Base-by-base conservation (phyloP, 2,113 vertebrate genomes). In the Oxyura jamaicensis region DNA sequence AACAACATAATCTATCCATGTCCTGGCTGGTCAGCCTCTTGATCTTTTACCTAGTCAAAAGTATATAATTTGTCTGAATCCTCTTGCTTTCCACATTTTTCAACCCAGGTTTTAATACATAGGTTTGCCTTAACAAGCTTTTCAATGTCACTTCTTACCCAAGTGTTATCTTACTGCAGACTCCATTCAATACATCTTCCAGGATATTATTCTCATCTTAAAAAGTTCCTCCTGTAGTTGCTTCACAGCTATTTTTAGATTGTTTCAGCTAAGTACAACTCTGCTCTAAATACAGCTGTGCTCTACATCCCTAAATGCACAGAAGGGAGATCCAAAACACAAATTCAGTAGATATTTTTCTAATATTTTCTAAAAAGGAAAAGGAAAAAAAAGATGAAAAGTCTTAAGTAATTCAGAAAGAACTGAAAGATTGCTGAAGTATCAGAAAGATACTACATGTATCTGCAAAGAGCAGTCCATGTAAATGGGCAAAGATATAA, bases 41-140 rank as follows among this genome's bases (percentile, higher is more conserved):
- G 82, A 81, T 68, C 42, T 55, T 83, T 88, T 80, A 60, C 42
- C 13, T 67, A 52, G 52, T 39, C 46, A 86, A 88, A 94, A 63
- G 3, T 66, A 56, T 39, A 65, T 80, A 1, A 78, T 81, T 79
- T 90, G 17, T 72, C 56, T 83, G n/a, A 93, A 66, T 78, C 59
- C 83, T 88, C 59, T 83, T 67, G 11, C 17, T 90, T 90, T 67
- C 1, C 1, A 8, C 20, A 33, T 94, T 93, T 91, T 95, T 93
- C 79, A 86, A 71, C 67, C 17, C 13, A 90, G 55, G 9, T 15
- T 88, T 36, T 84, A 78, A 71, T 8, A 31, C 7, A 55, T 6
- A 78, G 18, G 11, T 88, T 96, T 95, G 39, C 39, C 29, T 78
- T 83, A 83, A 95, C 59, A 88, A 80, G n/a, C 2, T 68, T 96